Conservation (phyloP, 2,797 vertebrate genomes). For the Lutjanus campechanus region DNA sequence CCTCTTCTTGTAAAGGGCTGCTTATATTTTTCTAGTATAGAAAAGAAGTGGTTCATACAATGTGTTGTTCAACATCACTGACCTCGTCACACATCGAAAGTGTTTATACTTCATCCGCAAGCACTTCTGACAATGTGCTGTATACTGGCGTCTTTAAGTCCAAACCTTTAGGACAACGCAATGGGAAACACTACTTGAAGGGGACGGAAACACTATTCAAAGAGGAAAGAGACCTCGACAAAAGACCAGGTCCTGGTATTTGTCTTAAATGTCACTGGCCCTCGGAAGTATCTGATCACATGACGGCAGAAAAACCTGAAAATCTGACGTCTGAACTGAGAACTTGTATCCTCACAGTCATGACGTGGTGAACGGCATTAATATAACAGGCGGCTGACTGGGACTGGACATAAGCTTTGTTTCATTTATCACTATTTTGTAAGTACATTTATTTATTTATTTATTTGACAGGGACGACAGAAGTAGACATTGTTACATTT, state of each 20-base stretch:
- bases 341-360: slow-evolving; percentile 3
- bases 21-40: no score
- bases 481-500: no score
- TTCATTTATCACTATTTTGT: slow-evolving; percentile 30
- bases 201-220: background rate
- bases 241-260: background rate
- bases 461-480: no score
- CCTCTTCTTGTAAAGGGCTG: no score
- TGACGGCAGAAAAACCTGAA: slow-evolving; percentile 4
- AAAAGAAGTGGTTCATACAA: background rate
- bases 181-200: background rate
- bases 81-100: no score
- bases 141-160: background rate
- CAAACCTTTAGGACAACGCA: background rate
- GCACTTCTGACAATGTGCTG: no score
- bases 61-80: no score
- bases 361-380: background rate
- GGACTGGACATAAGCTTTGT: slow-evolving; percentile 4
- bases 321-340: slow-evolving; percentile 13
- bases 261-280: slow-evolving; percentile 10
- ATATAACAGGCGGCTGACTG: slow-evolving; percentile 12
- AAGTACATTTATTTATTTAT: slow-evolving; percentile 2
- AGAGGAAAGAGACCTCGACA: background rate
- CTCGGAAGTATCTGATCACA: slow-evolving; percentile 1
- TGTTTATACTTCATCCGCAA: no score